Conservation (phyloP, 2,113 vertebrate genomes). For the Ageneiosus marmoratus region DNA sequence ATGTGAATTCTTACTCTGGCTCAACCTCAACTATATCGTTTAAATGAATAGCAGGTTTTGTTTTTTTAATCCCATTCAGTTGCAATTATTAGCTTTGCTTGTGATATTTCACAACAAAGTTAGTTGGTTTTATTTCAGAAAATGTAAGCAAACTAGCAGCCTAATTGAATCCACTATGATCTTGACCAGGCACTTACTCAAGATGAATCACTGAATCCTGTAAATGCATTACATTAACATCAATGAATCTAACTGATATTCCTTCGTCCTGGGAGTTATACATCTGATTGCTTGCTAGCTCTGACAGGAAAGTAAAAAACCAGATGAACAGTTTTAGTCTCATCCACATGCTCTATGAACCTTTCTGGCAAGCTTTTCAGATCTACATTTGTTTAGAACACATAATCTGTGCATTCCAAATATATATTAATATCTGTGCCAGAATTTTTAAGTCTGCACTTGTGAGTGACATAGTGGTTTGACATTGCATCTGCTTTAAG, state of each 20-base stretch:
- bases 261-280: background rate
- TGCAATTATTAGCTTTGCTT: background rate
- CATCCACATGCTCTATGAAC: background rate
- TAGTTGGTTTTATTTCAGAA: background rate
- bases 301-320: conserved; percentile 1
- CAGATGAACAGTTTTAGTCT: background rate
- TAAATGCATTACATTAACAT: background rate
- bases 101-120: background rate
- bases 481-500: background rate
- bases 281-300: background rate
- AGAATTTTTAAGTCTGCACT: background rate
- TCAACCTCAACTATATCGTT: too few relatives aligned
- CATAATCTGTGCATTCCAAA: background rate
- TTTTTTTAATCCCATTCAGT: background rate
- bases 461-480: background rate
- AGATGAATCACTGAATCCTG: background rate
- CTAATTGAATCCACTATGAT: background rate
- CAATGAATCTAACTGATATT: background rate
- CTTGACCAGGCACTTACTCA: background rate
- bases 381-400: background rate
- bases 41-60: too few relatives aligned
- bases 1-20: too few relatives aligned
- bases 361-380: background rate
- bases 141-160: background rate
- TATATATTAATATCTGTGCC: background rate